Conservation (phyloP, 2,113 vertebrate genomes). For the Deroptyus accipitrinus region DNA sequence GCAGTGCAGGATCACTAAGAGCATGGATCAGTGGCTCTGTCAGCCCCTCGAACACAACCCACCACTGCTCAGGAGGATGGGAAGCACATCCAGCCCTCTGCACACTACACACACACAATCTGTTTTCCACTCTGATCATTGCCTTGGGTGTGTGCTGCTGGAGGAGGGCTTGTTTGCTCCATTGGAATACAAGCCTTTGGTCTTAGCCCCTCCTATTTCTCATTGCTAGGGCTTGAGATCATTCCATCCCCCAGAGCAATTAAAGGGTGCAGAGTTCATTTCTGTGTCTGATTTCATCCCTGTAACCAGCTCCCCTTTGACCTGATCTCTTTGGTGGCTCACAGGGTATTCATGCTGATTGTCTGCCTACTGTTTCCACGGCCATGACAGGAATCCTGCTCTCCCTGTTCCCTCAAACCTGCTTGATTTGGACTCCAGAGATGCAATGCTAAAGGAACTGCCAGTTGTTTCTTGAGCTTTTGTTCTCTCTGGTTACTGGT, state of each 20-base stretch:
- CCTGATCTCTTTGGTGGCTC: background rate
- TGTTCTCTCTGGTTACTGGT: background rate
- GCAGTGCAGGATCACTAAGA: background rate
- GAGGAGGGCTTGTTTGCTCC: constrained; percentile 16
- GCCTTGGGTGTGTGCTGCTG: background rate
- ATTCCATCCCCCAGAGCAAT: background rate
- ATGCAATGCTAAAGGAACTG: background rate
- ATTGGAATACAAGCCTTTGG: background rate
- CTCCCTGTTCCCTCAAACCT: constrained; percentile 16
- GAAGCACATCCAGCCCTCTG: background rate
- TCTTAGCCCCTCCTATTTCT: background rate
- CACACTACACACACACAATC: background rate
- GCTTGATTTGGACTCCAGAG: constrained; percentile 10
- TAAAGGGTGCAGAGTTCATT: constrained; percentile 35
- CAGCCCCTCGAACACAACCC: background rate
- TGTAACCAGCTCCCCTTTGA: background rate
- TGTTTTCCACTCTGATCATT: background rate
- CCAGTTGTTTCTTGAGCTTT: background rate
- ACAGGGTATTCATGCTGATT: background rate
- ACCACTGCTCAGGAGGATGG: background rate
- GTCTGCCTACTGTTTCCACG: background rate
- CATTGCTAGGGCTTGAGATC: background rate
- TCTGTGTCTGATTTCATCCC: background rate
- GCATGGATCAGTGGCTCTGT: background rate
- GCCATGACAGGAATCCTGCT: constrained; percentile 29